These are phyloP conservation scores for Phalera bucephala DNA, from an alignment of 2,888 invertebrate genomes.

Conservation along the genomic window DNA sequence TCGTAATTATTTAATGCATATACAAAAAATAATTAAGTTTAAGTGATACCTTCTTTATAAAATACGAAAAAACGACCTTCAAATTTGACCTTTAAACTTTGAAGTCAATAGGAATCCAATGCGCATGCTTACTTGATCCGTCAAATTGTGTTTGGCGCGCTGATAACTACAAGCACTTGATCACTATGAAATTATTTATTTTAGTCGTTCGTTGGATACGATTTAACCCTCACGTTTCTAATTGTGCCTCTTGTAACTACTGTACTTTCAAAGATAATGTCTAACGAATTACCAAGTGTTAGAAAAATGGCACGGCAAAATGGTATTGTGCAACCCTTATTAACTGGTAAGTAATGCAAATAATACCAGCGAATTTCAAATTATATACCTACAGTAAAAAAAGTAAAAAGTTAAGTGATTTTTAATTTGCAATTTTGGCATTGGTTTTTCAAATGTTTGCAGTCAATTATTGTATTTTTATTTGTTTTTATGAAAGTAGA, in stretches of 20 bases:
- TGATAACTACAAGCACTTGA: constrained; percentile 58
- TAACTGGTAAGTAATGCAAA: constrained; percentile 87
- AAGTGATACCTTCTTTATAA: too few relatives aligned
- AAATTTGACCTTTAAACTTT: constrained; percentile 54
- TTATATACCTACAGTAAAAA: constrained; percentile 1
- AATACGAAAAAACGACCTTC: constrained; percentile 49
- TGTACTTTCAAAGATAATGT: constrained; percentile 58
- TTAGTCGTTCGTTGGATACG: constrained; percentile 67
- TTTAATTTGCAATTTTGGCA: too few relatives aligned
- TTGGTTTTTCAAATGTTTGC: too few relatives aligned
- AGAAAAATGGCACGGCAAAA: constrained; percentile 85
- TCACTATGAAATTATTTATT: constrained; percentile 74
- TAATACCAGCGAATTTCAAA: constrained; percentile 57
- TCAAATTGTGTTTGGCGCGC: constrained; percentile 76
- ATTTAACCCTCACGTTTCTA: constrained; percentile 54
- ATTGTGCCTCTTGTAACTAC: constrained; percentile 26
- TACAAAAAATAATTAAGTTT: too few relatives aligned
- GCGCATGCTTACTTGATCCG: constrained; percentile 66
- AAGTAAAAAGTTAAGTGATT: too few relatives aligned
- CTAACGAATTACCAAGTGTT: constrained; percentile 51
- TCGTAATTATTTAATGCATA: too few relatives aligned
- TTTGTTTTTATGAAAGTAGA: too few relatives aligned
- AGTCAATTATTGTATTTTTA: too few relatives aligned
- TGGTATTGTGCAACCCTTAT: constrained; percentile 93
- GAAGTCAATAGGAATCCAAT: constrained; percentile 53